Evolutionary conservation across 2,888 invertebrate species (phyloP).

Genomic region (Nymphalis polychloros): DNA sequence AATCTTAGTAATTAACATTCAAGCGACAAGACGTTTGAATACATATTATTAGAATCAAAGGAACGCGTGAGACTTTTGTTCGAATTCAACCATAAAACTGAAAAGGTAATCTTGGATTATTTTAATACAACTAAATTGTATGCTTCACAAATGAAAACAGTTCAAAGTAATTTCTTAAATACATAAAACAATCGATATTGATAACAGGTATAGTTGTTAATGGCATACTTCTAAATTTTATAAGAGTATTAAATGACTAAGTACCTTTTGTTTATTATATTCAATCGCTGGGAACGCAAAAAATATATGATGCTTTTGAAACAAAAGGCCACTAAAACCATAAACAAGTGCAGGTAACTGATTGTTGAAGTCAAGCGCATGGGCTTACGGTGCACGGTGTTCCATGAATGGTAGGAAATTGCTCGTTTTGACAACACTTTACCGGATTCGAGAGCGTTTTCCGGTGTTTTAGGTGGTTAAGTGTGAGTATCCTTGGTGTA

Average conservation of each 20-base stretch:
- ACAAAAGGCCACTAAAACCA: conserved; percentile 31
- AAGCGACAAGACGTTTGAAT: conserved; percentile 32
- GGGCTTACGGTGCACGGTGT: conserved; percentile 29
- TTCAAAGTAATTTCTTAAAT: no score
- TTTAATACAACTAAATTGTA: neutral
- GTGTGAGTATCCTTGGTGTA: conserved; percentile 14
- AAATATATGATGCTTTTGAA: conserved; percentile 10
- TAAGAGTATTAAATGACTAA: neutral
- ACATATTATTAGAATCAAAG: conserved; percentile 26
- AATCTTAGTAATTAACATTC: conserved; percentile 37
- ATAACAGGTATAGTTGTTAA: neutral
- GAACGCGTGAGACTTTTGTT: conserved; percentile 27
- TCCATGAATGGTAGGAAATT: conserved; percentile 36
- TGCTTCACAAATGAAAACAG: neutral
- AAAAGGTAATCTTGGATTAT: conserved; percentile 11
- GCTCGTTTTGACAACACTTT: conserved; percentile 34
- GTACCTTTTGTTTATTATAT: neutral
- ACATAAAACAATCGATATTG: no score
- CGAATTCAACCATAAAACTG: conserved; percentile 24
- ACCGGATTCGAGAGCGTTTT: conserved; percentile 29
- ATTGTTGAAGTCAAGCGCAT: conserved; percentile 24
- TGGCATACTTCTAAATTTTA: neutral
- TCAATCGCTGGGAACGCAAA: conserved; percentile 8
- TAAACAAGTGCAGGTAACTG: conserved; percentile 35
- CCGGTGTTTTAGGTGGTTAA: conserved; percentile 27